Conservation (phyloP, 53 echinoderm and acorn worm species). For the Glandiceps talaboti region DNA sequence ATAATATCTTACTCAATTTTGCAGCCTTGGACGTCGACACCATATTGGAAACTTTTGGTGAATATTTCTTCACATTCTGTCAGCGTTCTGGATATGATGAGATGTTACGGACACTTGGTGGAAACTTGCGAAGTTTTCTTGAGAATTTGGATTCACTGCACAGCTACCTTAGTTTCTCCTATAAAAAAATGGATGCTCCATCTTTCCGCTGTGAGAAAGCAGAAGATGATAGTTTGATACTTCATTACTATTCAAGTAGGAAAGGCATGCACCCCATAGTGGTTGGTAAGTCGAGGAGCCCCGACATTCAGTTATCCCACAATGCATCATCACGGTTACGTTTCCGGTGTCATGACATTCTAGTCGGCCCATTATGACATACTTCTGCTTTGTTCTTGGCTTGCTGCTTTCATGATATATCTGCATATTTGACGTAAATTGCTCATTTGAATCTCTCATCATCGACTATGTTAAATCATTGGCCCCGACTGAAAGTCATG, state of each 20-base stretch:
- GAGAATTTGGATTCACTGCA: conserved; percentile 96
- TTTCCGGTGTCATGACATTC: no score
- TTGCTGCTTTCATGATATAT: no score
- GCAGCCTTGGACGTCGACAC: conserved; percentile 55
- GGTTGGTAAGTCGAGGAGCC: conserved; percentile 52
- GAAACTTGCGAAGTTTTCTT: conserved; percentile 77
- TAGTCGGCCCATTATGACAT: no score
- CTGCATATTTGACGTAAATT: no score
- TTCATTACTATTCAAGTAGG: conserved; percentile 91
- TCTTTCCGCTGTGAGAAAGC: conserved; percentile 81
- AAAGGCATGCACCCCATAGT: conserved; percentile 94
- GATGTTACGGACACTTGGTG: conserved; percentile 88
- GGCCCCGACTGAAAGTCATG: not conserved
- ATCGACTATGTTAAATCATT: no score
- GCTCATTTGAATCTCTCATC: no score
- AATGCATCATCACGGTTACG: not conserved
- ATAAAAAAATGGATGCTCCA: conserved; percentile 95
- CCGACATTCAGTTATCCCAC: not conserved
- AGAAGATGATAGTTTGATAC: conserved; percentile 62
- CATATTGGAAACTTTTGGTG: conserved; percentile 81
- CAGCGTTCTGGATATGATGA: conserved; percentile 92
- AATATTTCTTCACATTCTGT: conserved; percentile 94
- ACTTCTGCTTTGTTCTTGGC: no score
- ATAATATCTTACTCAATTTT: no score
- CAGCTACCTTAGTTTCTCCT: conserved; percentile 90